These are phyloP conservation scores for Odontomachus brunneus DNA, from an alignment of 1,140 invertebrate species.

Conservation along the genomic window DNA sequence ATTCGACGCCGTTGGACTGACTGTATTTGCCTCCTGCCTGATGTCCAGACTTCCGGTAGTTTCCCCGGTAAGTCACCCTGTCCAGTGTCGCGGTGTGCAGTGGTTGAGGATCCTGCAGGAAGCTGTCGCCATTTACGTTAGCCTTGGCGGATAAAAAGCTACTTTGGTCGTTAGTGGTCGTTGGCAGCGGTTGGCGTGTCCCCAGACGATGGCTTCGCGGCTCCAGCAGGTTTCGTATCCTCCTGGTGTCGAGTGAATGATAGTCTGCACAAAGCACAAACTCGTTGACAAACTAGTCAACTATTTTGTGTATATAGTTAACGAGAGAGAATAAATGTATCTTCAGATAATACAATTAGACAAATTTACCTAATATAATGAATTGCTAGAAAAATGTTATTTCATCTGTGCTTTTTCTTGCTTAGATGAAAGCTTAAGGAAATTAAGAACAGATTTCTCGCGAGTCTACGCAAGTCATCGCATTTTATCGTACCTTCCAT, in stretches of 20 bases:
- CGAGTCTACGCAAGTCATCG: no score
- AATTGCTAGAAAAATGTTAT: no score
- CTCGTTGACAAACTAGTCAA: background rate
- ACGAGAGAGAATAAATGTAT: no score
- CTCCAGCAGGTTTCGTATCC: constrained; percentile 75
- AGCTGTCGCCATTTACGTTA: constrained; percentile 71
- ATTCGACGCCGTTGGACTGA: constrained; percentile 70
- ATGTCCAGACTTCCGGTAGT: constrained; percentile 75
- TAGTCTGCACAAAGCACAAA: constrained; percentile 62
- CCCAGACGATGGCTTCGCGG: constrained; percentile 80
- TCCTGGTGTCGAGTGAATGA: constrained; percentile 76
- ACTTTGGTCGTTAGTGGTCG: constrained; percentile 62
- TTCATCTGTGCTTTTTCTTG: no score
- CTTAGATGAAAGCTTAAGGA: no score
- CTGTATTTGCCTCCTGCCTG: constrained; percentile 62
- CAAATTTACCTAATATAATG: no score
- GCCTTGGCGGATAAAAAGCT: constrained; percentile 64
- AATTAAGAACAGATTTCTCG: no score
- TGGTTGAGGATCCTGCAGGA: constrained; percentile 70
- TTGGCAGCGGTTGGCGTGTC: constrained; percentile 68
- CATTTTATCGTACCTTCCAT: constrained; percentile 67
- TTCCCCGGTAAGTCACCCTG: constrained; percentile 79
- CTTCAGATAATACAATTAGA: no score
- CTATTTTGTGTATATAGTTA: no score
- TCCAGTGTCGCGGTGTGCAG: constrained; percentile 81